Base-by-base conservation (phyloP, 2,113 vertebrate species). In the Turnix velox region DNA sequence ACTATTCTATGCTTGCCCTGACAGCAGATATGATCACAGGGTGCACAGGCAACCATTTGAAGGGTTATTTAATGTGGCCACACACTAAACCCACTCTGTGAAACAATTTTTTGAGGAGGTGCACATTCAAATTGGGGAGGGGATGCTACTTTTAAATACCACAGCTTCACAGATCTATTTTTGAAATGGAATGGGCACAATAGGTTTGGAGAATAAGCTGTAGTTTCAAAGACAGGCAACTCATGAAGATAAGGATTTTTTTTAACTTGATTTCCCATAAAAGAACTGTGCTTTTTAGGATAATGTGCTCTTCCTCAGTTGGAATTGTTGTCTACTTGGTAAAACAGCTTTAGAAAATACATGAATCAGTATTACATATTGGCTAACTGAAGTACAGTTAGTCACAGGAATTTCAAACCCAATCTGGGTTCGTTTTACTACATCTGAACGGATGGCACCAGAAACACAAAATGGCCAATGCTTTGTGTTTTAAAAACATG, bases 11-110 rank as follows among this genome's bases (percentile, higher is more conserved):
- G 8, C 4, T n/a, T 28, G 23, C 54, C 33, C 11, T 31, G 49
- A 4, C 40, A 10, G 54, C 0, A 1, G 37, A 0, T 49, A 2
- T 0, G 37, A 52, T 55, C 18, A 1, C 11, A 30, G 3, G 3
- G 20, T 39, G 76, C 46, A 37, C 37, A 23, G 16, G 18, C 12
- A 54, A 1, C 23, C 12, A 3, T 13, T 11, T 23, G 7, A 54
- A 4, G 6, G 15, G 33, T 4, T 15, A 6, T 22, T 62, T 17
- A 8, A 23, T 2, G 9, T 7, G 43, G 28, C 37, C 33, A 4
- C 3, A 15, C 7, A 5, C 9, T 6, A 23, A 22, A 2, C 1
- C 10, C 6, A 1, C 12, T 4, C 31, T 48, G 18, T 17, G 42
- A 78, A 78, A 61, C 0, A 0, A 58, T 27, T 20, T 30, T 65